Evolutionary conservation across 2,113 vertebrate genomes (phyloP).

Genomic region (Zosterops pallidus): DNA sequence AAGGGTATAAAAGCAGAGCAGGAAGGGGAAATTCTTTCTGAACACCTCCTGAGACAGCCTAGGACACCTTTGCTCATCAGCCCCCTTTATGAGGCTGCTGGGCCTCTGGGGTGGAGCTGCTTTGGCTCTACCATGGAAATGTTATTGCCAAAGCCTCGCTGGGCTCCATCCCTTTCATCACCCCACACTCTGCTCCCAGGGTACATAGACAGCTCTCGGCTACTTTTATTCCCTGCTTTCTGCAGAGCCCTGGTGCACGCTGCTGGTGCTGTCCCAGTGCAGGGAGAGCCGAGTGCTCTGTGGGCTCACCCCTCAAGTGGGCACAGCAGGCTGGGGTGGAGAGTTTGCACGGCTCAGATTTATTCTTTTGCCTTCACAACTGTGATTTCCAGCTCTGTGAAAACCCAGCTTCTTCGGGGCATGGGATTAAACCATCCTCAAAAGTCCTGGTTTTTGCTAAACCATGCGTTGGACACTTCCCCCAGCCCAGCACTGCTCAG

Average conservation of each 20-base stretch:
- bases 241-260: fast-evolving
- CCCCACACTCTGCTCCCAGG: not conserved
- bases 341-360: not conserved
- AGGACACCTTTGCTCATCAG: not conserved
- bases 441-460: not conserved
- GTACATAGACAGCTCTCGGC: fast-evolving
- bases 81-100: not conserved
- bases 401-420: not conserved
- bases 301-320: fast-evolving
- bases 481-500: not conserved
- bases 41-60: not conserved
- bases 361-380: not conserved
- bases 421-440: not conserved
- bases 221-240: not conserved
- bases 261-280: not conserved
- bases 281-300: fast-evolving
- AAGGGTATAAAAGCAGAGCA: not conserved
- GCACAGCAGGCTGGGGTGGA: not conserved
- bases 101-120: fast-evolving
- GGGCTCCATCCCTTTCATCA: not conserved
- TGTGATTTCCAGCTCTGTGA: not conserved
- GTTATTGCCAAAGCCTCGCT: not conserved
- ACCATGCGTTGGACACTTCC: fast-evolving
- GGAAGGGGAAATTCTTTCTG: not conserved
- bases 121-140: fast-evolving